Evolutionary conservation across 1,140 invertebrate genomes (phyloP).

Genomic region (Onthophagus taurus): DNA sequence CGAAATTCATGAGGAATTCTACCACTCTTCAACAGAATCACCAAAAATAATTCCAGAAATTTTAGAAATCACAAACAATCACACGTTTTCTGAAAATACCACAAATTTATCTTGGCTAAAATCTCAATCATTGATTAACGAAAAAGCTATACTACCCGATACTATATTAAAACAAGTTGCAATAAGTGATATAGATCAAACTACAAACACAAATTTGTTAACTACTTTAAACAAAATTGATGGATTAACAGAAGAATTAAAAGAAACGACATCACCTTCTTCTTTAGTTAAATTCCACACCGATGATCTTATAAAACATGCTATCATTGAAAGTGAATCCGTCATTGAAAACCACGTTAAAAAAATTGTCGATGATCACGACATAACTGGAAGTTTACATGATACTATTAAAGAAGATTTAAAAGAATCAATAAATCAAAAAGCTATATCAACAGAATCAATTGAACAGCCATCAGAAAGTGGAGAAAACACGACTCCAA

Average conservation of each 20-base stretch:
- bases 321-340: neutral
- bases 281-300: neutral
- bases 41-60: slow-evolving; percentile 27
- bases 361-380: slow-evolving; percentile 1
- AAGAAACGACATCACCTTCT: neutral
- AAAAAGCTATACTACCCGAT: slow-evolving; percentile 21
- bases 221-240: no score
- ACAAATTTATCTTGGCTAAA: slow-evolving; percentile 24
- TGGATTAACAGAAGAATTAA: no score
- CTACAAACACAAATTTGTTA: neutral
- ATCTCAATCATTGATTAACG: slow-evolving; percentile 15
- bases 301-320: slow-evolving; percentile 3
- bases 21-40: neutral
- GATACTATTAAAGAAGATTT: neutral
- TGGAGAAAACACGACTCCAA: slow-evolving; percentile 27
- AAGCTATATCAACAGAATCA: slow-evolving; percentile 24
- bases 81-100: slow-evolving; percentile 17
- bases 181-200: slow-evolving; percentile 19
- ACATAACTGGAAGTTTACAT: neutral
- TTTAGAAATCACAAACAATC: slow-evolving; percentile 21
- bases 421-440: slow-evolving; percentile 4
- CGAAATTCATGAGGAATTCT: neutral
- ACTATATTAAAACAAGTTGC: slow-evolving; percentile 20
- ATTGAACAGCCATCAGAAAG: slow-evolving; percentile 24
- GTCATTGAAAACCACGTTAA: slow-evolving; percentile 8